A percentile compares a stretch with the other conserved stretches of the same genome.
Evolutionary conservation across 2,797 vertebrate species (phyloP).

Genomic region (Coccyzus lansbergi): DNA sequence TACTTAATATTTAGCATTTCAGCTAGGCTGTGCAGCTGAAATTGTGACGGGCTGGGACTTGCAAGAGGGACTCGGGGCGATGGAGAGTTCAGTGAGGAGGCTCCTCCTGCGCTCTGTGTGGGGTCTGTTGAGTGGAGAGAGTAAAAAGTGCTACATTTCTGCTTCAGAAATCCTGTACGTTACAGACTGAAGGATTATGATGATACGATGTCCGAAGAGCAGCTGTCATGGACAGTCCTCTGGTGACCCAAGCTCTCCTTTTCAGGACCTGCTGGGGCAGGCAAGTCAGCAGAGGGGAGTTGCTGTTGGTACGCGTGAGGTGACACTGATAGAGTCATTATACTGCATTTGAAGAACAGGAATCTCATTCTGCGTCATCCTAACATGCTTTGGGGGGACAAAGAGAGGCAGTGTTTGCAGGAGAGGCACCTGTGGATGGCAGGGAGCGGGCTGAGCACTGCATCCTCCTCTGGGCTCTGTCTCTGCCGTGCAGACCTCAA

Average conservation of each 20-base stretch:
- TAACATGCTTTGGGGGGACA: background rate
- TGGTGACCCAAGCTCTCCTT: background rate
- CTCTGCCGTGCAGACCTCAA: no score
- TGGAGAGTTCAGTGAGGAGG: background rate
- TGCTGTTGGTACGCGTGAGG: background rate
- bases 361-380: background rate
- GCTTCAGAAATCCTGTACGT: background rate
- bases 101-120: background rate
- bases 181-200: accelerated
- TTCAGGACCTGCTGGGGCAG: background rate
- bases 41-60: background rate
- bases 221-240: background rate
- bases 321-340: background rate
- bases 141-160: background rate
- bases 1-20: background rate
- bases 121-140: background rate
- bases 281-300: background rate
- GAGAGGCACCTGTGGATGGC: no score
- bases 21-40: accelerated
- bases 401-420: no score
- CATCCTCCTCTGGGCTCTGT: no score
- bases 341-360: background rate
- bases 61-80: background rate
- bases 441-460: no score
- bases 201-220: background rate